Evolutionary conservation across 2,888 invertebrate genomes (phyloP), one percentile per base, ranked within the genome.

Genomic region (Cecidostiba fungosa): DNA sequence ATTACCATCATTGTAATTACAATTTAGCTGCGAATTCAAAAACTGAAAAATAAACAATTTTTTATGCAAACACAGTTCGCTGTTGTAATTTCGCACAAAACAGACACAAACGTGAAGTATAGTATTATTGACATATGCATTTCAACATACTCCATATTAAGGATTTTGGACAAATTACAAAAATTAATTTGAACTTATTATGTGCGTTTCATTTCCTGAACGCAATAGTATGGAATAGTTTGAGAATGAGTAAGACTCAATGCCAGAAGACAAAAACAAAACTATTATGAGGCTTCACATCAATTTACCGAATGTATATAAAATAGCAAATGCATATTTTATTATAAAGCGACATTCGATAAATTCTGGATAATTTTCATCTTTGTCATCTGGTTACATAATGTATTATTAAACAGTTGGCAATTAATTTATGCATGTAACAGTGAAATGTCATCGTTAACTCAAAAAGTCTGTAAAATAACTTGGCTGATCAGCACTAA

Each of bases 241-340:
- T 81, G 16, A 69, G 29, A n/a, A 59, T 23, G 36, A 77, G 29
- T 70, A 32, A 66, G 16, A 50, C 26, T 78, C n/a, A 19, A 69
- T 62, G 39, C 50, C 73, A 81, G 62, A 85, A 77, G 66, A 59
- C 29, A 85, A 77, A 3, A 39, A 82, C 32, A 73, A 77, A 39
- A 16, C 8, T 36, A 54, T 39, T 23, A 62, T 10, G 70, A 59
- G 36, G 0, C 19, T 77, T 50, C 8, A 47, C n/a, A 32, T 36
- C 3, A 36, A 62, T 84, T 59, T 43, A 32, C 32, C 70, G 47
- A 76, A 76, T 43, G 72, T 19, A 59, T 70, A 50, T 50, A 50
- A 80, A 81, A 59, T 0, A 23, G 54, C 50, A 62, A 72, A 29
- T 59, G 26, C 19, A 54, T 66, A 50, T 29, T 78, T 80, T 29